These are phyloP conservation scores for Hyalella azteca DNA, from an alignment of 2,888 invertebrate genomes.

Conservation along the genomic window DNA sequence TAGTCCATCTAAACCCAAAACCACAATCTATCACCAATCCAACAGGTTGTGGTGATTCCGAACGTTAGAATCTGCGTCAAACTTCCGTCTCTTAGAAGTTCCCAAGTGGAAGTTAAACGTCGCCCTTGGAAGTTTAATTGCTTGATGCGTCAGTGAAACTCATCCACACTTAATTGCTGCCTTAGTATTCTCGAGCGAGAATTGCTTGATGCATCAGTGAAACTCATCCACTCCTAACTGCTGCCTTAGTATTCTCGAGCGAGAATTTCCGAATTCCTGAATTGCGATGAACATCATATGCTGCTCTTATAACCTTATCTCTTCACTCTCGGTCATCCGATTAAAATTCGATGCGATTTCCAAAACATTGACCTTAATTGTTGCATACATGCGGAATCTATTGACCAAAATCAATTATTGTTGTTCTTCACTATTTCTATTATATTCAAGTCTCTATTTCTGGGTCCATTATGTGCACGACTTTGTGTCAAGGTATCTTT, in stretches of 20 bases:
- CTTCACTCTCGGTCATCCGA: slow-evolving; percentile 10
- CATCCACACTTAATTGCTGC: not conserved
- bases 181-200: not conserved
- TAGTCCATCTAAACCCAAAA: too few species aligned
- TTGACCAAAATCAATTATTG: not conserved
- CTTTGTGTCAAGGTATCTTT: too few species aligned
- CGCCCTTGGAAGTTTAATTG: not conserved
- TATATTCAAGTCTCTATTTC: slow-evolving; percentile 9
- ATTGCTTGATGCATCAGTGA: not conserved
- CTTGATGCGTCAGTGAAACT: not conserved
- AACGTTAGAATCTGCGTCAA: too few species aligned
- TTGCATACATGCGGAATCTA: not conserved
- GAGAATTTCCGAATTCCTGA: slow-evolving; percentile 17
- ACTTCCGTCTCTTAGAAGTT: not conserved
- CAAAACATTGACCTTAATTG: slow-evolving; percentile 33
- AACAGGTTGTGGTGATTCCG: too few species aligned
- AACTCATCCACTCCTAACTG: not conserved
- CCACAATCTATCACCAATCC: too few species aligned
- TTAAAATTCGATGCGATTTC: slow-evolving; percentile 17
- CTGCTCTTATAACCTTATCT: slow-evolving; percentile 7
- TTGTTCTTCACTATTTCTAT: too few species aligned
- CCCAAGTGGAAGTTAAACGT: not conserved
- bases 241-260: not conserved
- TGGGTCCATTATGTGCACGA: too few species aligned
- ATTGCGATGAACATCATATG: not conserved